Evolutionary conservation across 2,888 invertebrate genomes (phyloP), one percentile per base, ranked within the genome.

Genomic region (Villa cingulata): DNA sequence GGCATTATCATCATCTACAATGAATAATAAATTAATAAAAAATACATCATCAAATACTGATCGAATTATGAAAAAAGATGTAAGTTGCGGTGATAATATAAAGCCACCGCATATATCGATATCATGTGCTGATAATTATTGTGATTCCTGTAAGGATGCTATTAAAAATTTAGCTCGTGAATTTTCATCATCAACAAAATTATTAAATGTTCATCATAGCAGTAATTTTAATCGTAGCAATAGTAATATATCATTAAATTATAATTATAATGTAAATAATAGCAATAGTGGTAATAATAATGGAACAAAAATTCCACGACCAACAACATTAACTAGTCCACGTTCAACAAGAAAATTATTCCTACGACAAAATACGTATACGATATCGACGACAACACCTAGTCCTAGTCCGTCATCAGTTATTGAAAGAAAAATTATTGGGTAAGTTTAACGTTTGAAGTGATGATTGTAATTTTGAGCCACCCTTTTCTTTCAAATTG

Each of bases 61-160:
- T n/a, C 56, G 60, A 48, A 55, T 65, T 15, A 54, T 55, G 15
- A 73, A 70, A 37, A 71, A 71, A 6, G 74, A 76, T 53, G 72
- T 73, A 1, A 72, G 72, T 17, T 74, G 74, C 36, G 75, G 74
- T 2, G 72, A 72, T 20, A 69, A 72, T 12, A 62, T 72, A 2
- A 71, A 69, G 55, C 67, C 71, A 55, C 67, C 71, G 55, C 71
- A 72, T 44, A 70, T 74, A 39, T 67, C 69, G 0, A 71, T 72
- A 29, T 66, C 72, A 15, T 70, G 73, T 54, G 70, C 73, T 37
- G 72, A 71, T 23, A 74, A 74, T 54, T 74, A 74, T 55, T 78
- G 77, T 66, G 77, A 78, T 59, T 76, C 76, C 51, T 78, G 77
- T 58, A 75, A 75, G 57, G 74, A 73, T 55, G 72, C 72, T 37